Evolutionary conservation across 2,888 invertebrate species (phyloP), one percentile per base, ranked within the genome.

Genomic region (Andrena marginata): DNA sequence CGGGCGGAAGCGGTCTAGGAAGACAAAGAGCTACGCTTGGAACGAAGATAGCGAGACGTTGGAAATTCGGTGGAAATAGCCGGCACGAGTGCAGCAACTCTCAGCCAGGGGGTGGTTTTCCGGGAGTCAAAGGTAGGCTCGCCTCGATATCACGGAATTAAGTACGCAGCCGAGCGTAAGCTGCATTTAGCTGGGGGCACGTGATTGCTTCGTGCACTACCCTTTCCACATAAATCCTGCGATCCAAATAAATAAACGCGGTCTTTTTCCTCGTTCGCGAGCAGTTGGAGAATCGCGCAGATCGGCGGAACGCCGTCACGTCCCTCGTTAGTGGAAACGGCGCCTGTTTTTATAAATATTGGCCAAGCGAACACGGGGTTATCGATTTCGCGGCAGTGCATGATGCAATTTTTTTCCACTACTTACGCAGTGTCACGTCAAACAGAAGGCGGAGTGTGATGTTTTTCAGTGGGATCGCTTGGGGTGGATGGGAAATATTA

Each of bases 1-100:
- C 67, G 68, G 16, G 35, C 68, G 67, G 71, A 72, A 77, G 71
- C 62, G 67, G 48, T 51, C 60, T 72, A 54, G 54, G 59, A 67
- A 62, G 71, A 71, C 71, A 60, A 75, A 83, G 59, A 51, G 20
- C 49, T 5, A n/a, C 33, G 60, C 3, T 8, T 8, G 49, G 29
- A 31, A 6, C 72, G 10, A n/a, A 31, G 51, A 76, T n/a, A 71
- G 26, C 26, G 71, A 54, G 20, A 42, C 51, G 26, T 5, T 49
- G 73, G 20, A 49, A 48, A 56, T 80, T 31, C 23, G 20, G 13
- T 48, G 51, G 26, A 69, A 69, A 63, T 26, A 64, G 23, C 33
- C 20, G 7, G 56, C n/a, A 23, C 10, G 33, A 68, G 31, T 7
- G 48, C 2, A 10, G 33, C 26, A 62, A 68, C 4, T 16, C 16